phyloP scores from a whole-genome alignment of 1,140 invertebrate species.

The Bombyx mandarina region DNA sequence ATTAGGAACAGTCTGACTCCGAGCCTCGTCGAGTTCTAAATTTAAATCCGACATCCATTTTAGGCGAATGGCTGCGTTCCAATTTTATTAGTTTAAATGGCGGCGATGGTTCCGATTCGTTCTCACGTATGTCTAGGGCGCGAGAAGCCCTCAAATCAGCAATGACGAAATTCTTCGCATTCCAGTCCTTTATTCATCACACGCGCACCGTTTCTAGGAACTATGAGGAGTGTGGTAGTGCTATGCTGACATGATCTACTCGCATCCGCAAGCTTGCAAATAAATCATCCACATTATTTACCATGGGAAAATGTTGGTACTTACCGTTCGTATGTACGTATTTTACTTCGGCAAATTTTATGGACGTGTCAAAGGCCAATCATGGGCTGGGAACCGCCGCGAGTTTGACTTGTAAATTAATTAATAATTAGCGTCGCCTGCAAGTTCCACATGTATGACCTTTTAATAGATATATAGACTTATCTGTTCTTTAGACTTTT shows the following conservation, averaged over 20 bases:
- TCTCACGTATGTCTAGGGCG: slow-evolving; percentile 45
- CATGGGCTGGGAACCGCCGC: slow-evolving; percentile 36
- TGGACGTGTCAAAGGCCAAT: slow-evolving; percentile 51
- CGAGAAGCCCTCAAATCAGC: slow-evolving; percentile 57
- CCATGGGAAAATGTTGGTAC: slow-evolving; percentile 44
- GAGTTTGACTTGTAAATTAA: slow-evolving; percentile 20
- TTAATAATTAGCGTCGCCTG: not conserved
- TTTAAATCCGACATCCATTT: slow-evolving; percentile 25
- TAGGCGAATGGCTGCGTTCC: slow-evolving; percentile 23
- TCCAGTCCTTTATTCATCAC: slow-evolving; percentile 62
- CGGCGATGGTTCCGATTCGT: slow-evolving; percentile 21
- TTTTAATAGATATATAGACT: not conserved
- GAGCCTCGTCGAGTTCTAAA: slow-evolving; percentile 21
- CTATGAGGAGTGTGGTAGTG: slow-evolving; percentile 30
- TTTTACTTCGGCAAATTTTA: slow-evolving; percentile 44
- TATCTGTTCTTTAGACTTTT: slow-evolving; percentile 22
- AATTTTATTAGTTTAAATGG: slow-evolving; percentile 33
- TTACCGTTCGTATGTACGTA: slow-evolving; percentile 35
- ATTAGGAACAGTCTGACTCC: slow-evolving; percentile 13
- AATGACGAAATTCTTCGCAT: slow-evolving; percentile 57
- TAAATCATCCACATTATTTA: slow-evolving; percentile 58
- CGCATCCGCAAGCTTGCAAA: slow-evolving; percentile 52
- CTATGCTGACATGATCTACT: slow-evolving; percentile 40
- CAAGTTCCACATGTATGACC: not conserved
- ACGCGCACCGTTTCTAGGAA: slow-evolving; percentile 62